Evolutionary conservation across 2,888 invertebrate species (phyloP).

Genomic region (Glomeris marginata): DNA sequence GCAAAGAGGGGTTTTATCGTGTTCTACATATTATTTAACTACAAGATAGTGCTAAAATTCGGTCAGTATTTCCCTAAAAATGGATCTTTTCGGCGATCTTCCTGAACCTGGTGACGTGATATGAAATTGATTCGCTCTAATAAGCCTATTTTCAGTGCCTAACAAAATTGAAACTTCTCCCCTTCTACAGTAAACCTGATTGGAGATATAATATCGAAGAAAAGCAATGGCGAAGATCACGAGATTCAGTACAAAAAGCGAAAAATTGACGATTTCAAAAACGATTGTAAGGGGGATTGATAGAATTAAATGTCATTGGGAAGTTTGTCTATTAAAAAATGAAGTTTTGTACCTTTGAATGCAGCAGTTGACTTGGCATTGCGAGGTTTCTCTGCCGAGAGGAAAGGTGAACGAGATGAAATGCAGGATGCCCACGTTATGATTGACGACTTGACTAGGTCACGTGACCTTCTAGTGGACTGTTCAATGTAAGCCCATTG

Average conservation of each 20-base stretch:
- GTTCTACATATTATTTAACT: background rate
- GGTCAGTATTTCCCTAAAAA: background rate
- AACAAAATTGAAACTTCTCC: too few species aligned
- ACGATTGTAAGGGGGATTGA: background rate
- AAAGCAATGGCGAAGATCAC: too few species aligned
- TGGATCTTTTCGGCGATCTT: slow-evolving; percentile 19
- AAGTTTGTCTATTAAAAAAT: background rate
- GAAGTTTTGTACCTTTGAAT: slow-evolving; percentile 6
- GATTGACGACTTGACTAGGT: slow-evolving; percentile 26
- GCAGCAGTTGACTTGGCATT: slow-evolving; percentile 13
- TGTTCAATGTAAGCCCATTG: too few species aligned
- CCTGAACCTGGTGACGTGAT: slow-evolving; percentile 16
- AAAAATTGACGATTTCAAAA: background rate
- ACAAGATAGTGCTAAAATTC: background rate
- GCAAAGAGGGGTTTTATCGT: too few species aligned
- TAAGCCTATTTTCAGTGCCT: too few species aligned
- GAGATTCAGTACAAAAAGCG: background rate
- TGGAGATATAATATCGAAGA: too few species aligned
- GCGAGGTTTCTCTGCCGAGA: slow-evolving; percentile 21
- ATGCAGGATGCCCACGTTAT: slow-evolving; percentile 37
- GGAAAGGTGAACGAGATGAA: slow-evolving; percentile 35
- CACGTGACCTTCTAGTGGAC: too few species aligned
- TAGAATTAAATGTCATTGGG: background rate
- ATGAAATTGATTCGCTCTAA: too few species aligned
- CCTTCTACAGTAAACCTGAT: too few species aligned